A percentile compares a stretch with the other conserved stretches of the same genome.
Evolutionary conservation across 2,113 vertebrate genomes (phyloP).

Genomic region (Pterocles burchelli): DNA sequence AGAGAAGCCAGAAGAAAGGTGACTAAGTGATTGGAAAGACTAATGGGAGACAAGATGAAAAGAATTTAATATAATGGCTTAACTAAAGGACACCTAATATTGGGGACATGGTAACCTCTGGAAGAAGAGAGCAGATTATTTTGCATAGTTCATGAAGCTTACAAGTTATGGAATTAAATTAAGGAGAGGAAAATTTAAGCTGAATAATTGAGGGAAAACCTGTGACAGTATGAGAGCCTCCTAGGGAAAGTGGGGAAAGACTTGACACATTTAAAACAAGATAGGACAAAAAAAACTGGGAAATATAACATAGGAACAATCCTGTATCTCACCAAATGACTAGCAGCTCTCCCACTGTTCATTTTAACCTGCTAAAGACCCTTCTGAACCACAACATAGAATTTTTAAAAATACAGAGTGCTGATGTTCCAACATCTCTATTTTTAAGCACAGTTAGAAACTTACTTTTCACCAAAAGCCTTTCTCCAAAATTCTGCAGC

Average conservation of each 20-base stretch:
- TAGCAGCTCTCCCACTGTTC: background rate
- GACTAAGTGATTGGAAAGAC: background rate
- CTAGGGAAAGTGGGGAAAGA: background rate
- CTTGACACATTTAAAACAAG: background rate
- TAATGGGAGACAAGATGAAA: conserved; percentile 7
- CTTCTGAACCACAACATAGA: background rate
- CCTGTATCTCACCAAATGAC: background rate
- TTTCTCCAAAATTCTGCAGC: conserved; percentile 98
- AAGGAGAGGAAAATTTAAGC: background rate
- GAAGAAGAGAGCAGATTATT: background rate
- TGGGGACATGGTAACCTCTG: background rate
- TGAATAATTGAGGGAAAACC: background rate
- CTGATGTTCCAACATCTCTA: background rate
- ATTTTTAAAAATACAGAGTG: background rate
- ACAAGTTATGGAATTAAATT: background rate
- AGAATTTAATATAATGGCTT: background rate
- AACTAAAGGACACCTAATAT: background rate
- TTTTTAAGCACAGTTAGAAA: background rate
- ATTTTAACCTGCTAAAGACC: background rate
- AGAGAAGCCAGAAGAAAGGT: background rate
- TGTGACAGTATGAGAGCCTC: background rate
- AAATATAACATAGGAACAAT: background rate
- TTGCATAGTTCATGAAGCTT: background rate
- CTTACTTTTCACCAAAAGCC: conserved; percentile 98
- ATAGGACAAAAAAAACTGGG: background rate